These are phyloP conservation scores for Coendou prehensilis DNA, from an alignment of 2,797 vertebrate genomes.

Conservation along the genomic window DNA sequence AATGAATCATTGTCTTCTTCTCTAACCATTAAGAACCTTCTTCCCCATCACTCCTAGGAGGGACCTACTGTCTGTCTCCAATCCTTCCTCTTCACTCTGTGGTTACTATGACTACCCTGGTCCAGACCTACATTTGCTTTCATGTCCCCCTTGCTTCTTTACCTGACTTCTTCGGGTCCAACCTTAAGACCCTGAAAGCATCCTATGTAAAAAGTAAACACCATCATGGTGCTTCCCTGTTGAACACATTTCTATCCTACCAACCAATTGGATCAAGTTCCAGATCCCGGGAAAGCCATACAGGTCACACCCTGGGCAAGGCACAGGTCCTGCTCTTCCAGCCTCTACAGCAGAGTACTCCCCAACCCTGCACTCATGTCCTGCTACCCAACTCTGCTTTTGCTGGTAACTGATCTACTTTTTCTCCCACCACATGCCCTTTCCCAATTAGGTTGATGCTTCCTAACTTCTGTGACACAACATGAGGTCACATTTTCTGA, in stretches of 20 bases:
- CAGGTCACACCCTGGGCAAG: not conserved
- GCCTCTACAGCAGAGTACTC: not conserved
- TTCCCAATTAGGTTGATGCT: not conserved
- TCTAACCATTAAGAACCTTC: not conserved
- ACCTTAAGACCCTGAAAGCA: not conserved
- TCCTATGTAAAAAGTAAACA: not conserved
- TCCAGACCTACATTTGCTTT: not conserved
- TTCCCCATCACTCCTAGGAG: not conserved
- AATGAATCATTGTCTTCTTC: not conserved
- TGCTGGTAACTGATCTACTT: not conserved
- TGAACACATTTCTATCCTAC: not conserved
- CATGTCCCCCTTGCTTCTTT: not conserved
- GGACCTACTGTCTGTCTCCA: not conserved
- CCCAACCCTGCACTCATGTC: not conserved
- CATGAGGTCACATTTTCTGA: not conserved
- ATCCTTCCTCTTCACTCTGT: not conserved
- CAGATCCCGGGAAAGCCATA: not conserved
- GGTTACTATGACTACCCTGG: not conserved
- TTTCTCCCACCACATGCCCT: rapidly evolving
- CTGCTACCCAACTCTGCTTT: not conserved
- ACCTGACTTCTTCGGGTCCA: not conserved
- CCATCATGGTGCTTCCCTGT: not conserved
- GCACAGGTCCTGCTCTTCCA: not conserved
- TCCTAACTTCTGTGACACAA: not conserved
- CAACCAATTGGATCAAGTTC: not conserved